Base-by-base conservation (phyloP, 2,888 invertebrate genomes). In the Chymomyza caudatula region DNA sequence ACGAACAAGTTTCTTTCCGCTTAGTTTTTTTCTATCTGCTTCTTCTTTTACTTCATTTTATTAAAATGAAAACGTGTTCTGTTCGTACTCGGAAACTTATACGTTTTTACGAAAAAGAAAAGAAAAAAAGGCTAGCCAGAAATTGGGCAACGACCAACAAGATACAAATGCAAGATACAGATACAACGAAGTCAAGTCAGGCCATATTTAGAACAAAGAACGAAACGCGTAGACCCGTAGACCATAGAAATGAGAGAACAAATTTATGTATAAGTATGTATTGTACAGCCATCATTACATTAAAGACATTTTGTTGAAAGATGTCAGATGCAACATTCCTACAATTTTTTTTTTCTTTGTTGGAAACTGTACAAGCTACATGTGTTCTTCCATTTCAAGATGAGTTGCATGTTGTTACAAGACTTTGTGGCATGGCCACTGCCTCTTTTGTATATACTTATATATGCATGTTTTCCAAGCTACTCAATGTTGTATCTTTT, bases 191-290 rank as follows among this genome's bases (percentile, higher is more conserved):
- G 17, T 47, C 63, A 60, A 55, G 55, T 58, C 61, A 47, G 19
- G 70, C 76, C 76, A 78, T 74, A 74, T 74, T 73, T 73, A 79
- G 74, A 81, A 74, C 73, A 81, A 81, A 74, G 69, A 62, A 59
- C 63, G 47, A 4, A 6, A 19, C 17, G 47, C 47, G 47, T 19
- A 47, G 47, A 47, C 17, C 19, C 19, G 29, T 37, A 8, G 29
- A 37, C 29, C 29, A 37, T 37, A 37, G 29, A 37, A 37, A 37
- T 37, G 29, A 8, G 29, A 37, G 29, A 37, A 37, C 29, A 37
- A 37, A 37, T 37, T 37, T 37, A 37, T 37, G 29, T 37, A 37
- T 37, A 37, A 11, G 29, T 65, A 37, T 37, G 29, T 65, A 65
- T 66, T 63, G 54, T 59, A 69, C 77, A 68, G 77, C 47, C 17